Evolutionary conservation across 1,140 invertebrate species (phyloP), one percentile per base, ranked within the genome.

Genomic region (Drosophila orena): DNA sequence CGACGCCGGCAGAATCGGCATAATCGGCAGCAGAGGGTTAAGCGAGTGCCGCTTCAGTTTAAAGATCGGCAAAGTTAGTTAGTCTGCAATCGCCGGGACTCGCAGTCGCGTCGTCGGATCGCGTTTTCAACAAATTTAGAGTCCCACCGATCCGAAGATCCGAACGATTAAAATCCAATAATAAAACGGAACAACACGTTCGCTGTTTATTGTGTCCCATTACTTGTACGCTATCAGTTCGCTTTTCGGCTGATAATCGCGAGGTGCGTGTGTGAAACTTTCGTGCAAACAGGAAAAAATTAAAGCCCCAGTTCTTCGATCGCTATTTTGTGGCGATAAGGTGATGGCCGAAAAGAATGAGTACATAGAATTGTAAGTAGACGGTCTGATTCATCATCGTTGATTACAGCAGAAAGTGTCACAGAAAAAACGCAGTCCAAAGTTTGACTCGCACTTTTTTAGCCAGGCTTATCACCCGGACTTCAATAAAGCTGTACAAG

Each of bases 71-170:
- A 69, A 59, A 79, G 83, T 83, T 79, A 88, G 79, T 76, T 83
- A 88, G 83, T 88, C 84, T 89, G 83, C 83, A 88, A 77, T 88
- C 83, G 84, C 62, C 71, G 64, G 73, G 81, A 62, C 77, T 85
- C 74, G 77, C 64, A 77, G 61, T 70, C 76, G 75, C 79, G 83
- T 86, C 83, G 59, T 42, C 34, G 60, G 30, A 47, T 30, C 43
- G 52, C 40, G 75, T 65, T 10, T 42, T 24, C 14, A 17, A 53
- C 0, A 12, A 12, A 37, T 2, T 14, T 4, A 12, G 14, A 14
- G 5, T 34, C 34, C 50, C 34, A 37, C 2, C 58, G 24, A 50
- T 24, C 42, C 3, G 44, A 10, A 65, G 12, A 35, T 64, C 17
- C 24, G 0, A 34, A 10, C 17, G 64, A 56, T 70, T 59, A 50